A percentile compares a stretch with the other conserved stretches of the same genome.
phyloP scores from a whole-genome alignment of 2,888 invertebrate species.

The Miltochrista miniata region DNA sequence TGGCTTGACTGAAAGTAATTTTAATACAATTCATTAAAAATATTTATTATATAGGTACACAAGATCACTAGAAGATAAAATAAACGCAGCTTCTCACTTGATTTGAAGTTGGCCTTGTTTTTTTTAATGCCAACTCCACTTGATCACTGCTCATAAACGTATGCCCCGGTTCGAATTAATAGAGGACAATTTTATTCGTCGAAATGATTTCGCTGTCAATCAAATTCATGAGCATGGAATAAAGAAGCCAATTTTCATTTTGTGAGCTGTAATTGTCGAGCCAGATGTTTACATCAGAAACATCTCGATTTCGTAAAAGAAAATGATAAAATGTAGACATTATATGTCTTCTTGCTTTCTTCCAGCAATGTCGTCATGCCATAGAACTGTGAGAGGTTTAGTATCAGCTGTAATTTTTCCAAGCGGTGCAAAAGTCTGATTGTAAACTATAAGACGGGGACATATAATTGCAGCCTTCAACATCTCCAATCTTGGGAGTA shows the following conservation, averaged over 20 bases:
- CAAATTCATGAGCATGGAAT: constrained; percentile 22
- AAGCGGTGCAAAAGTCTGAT: constrained; percentile 19
- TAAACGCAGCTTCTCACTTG: no score
- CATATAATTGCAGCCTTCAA: constrained; percentile 1
- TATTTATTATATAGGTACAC: no score
- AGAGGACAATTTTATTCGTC: constrained; percentile 20
- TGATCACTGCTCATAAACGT: constrained; percentile 35
- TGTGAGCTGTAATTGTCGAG: constrained; percentile 32
- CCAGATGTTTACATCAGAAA: constrained; percentile 20
- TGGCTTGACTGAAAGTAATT: no score
- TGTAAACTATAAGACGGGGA: constrained; percentile 1
- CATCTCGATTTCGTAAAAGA: constrained; percentile 18
- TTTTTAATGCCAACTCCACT: no score
- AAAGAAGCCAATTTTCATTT: constrained; percentile 34
- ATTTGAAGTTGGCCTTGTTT: no score
- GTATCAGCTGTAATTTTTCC: constrained; percentile 7
- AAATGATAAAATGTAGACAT: constrained; percentile 16
- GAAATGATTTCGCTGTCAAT: constrained; percentile 27
- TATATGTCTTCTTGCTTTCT: constrained; percentile 10
- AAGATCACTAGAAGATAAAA: no score
- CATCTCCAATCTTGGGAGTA: constrained; percentile 5
- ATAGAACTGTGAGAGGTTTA: constrained; percentile 14
- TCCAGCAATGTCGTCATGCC: constrained; percentile 18
- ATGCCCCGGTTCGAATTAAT: constrained; percentile 32
- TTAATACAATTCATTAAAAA: no score